Evolutionary conservation across 1,140 invertebrate species (phyloP).

Genomic region (Drosophila murphyi): DNA sequence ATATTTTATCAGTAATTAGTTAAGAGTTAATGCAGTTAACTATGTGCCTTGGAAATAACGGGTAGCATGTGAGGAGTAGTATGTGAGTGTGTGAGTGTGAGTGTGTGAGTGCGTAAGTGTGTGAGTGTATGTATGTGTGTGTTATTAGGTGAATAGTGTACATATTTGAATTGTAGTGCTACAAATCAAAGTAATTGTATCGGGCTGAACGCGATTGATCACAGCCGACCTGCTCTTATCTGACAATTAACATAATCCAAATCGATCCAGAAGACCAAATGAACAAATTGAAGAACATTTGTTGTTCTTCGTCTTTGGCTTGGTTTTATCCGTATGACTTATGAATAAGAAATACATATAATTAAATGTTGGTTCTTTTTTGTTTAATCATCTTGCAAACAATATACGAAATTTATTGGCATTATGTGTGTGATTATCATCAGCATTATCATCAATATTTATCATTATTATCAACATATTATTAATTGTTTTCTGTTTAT

Average conservation of each 20-base stretch:
- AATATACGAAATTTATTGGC: slow-evolving; percentile 67
- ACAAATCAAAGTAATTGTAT: too few species aligned
- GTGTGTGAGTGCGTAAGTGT: not conserved
- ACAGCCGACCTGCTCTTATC: too few species aligned
- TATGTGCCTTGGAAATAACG: not conserved
- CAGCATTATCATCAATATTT: slow-evolving; percentile 43
- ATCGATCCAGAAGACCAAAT: not conserved
- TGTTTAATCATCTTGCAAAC: slow-evolving; percentile 79
- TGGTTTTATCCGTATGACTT: slow-evolving; percentile 4
- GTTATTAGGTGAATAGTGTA: not conserved
- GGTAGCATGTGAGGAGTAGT: not conserved
- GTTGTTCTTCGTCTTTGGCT: not conserved
- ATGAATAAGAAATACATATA: slow-evolving; percentile 76
- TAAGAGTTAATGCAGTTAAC: not conserved
- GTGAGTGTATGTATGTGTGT: not conserved
- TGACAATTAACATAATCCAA: too few species aligned
- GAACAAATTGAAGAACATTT: not conserved
- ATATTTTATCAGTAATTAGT: slow-evolving; percentile 12
- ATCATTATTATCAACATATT: slow-evolving; percentile 29
- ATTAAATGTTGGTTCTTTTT: slow-evolving; percentile 62
- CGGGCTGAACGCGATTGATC: not conserved
- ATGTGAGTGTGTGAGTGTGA: not conserved
- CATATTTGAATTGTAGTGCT: not conserved
- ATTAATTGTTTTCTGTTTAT: slow-evolving; percentile 16
- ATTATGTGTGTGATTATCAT: slow-evolving; percentile 52